These are phyloP conservation scores for Acanthochromis polyacanthus DNA, from an alignment of 2,113 vertebrate species.

Conservation along the genomic window DNA sequence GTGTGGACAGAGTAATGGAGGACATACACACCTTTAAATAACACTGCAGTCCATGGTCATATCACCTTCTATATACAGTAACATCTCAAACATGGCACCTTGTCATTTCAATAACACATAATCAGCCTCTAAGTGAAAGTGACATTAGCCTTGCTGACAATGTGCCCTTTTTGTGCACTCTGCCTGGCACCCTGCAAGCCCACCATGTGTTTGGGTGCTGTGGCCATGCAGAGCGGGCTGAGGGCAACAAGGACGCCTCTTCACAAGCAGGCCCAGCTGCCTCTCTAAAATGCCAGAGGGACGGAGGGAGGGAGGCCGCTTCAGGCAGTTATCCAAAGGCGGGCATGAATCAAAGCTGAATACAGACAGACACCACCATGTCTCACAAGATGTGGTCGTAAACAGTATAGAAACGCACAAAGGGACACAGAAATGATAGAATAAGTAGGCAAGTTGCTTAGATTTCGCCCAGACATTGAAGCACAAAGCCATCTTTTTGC, in stretches of 20 bases:
- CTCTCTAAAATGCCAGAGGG: slow-evolving; percentile 35
- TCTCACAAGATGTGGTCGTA: slow-evolving; percentile 21
- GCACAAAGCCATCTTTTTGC: slow-evolving; percentile 19
- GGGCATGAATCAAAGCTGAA: slow-evolving; percentile 51
- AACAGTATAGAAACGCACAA: neutral
- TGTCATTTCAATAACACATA: neutral
- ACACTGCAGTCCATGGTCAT: too few species aligned
- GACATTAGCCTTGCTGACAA: slow-evolving; percentile 48
- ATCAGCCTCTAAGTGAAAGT: slow-evolving; percentile 32
- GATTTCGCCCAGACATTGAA: slow-evolving; percentile 20
- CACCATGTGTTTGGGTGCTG: slow-evolving; percentile 54
- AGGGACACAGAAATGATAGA: neutral
- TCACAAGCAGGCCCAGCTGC: slow-evolving; percentile 69
- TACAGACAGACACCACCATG: slow-evolving; percentile 12
- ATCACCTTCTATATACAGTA: too few species aligned
- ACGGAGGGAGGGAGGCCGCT: slow-evolving; percentile 17
- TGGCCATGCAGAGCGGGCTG: slow-evolving; percentile 41
- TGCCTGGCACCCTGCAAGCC: slow-evolving; percentile 58
- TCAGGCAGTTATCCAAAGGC: slow-evolving; percentile 43
- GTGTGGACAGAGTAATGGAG: too few species aligned
- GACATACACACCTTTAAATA: too few species aligned
- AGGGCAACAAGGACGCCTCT: slow-evolving; percentile 70
- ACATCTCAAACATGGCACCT: slow-evolving; percentile 3
- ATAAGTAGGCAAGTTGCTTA: slow-evolving; percentile 3
- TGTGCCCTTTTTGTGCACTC: slow-evolving; percentile 42